Evolutionary conservation across 1,140 invertebrate species (phyloP), one percentile per base, ranked within the genome.

Genomic region (Drusus annulatus): DNA sequence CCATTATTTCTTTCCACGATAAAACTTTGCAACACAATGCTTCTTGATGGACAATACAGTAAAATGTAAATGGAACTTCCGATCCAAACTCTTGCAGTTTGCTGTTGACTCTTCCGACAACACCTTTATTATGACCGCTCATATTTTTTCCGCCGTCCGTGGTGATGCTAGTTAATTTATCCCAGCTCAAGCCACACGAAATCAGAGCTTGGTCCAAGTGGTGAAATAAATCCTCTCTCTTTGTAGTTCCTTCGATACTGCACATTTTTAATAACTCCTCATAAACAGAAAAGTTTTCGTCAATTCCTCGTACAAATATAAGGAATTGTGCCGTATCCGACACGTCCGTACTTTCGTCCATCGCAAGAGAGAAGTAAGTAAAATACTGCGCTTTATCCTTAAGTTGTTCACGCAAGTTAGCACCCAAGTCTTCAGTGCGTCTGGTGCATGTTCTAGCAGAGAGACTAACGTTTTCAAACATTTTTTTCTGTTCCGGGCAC

Each of bases 81-180:
- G 17, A 75, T 76, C 79, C 62, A 73, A 45, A 68, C 65, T 83
- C 69, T 83, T 78, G 56, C 52, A 63, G 63, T 68, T 56, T 77
- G 58, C 51, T 80, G 69, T 54, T 58, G 25, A 28, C 25, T 28
- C 25, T 28, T 28, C 31, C 7, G 65, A 69, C 65, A 19, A 83
- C 81, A 82, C 79, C 80, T 84, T 86, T 84, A 84, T 85, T 84
- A 84, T 84, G 82, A 73, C 84, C 80, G 81, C 82, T 83, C 81
- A 84, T 84, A 71, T 85, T 83, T 80, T 83, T 83, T 71, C 78
- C 81, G 78, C 77, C 63, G 51, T 80, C 80, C 23, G 83, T 83
- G 76, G 81, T 84, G 65, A 84, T 84, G 83, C 75, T 80, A 79
- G 83, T 84, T 68, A 84, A 82, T 75, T 75, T 54, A 54, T 83